Evolutionary conservation across 2,113 vertebrate genomes (phyloP), one percentile per base, ranked within the genome.

Genomic region (Embiotoca jacksoni): DNA sequence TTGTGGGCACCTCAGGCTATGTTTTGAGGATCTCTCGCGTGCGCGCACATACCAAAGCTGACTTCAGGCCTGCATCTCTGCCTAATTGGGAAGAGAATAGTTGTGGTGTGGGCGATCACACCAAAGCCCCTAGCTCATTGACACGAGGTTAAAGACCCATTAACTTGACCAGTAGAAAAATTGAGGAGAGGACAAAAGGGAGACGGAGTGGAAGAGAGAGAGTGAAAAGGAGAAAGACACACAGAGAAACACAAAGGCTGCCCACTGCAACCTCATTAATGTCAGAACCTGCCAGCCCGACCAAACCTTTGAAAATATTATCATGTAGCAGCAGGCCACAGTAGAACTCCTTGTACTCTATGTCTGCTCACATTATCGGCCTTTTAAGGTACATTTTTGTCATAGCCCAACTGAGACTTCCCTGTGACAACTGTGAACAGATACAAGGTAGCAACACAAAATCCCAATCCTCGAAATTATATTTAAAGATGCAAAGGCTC

Each of bases 121-220:
- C 76, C 50, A 82, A 82, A 80, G 84, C 68, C 89, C 88, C 60
- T 53, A 82, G 83, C 91, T 91, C 87, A 90, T 92, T 92, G 91
- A 91, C 92, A 92, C 83, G 57, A 80, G 89, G 92, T 92, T 93
- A 93, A 92, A 93, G 92, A 92, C 84, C 87, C 83, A 92, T 93
- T 93, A 93, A 87, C 80, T 85, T 86, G 87, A 88, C 87, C 82
- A 83, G 80, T 49, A 57, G 67, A 88, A 82, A 84, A 75, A 82
- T 35, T 71, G 76, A 86, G 60, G 72, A 67, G 83, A 55, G 66
- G 64, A 85, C 81, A 83, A 86, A 81, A 72, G 78, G 55, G 72
- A 58, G 61, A 55, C 23, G 1, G 55, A 70, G 47, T n/a, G 44
- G 71, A 58, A 10, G 50, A 73, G 49, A 57, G 47, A 23, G 32